phyloP scores from a whole-genome alignment of 2,113 vertebrate species.

The Corvus moneduloides region DNA sequence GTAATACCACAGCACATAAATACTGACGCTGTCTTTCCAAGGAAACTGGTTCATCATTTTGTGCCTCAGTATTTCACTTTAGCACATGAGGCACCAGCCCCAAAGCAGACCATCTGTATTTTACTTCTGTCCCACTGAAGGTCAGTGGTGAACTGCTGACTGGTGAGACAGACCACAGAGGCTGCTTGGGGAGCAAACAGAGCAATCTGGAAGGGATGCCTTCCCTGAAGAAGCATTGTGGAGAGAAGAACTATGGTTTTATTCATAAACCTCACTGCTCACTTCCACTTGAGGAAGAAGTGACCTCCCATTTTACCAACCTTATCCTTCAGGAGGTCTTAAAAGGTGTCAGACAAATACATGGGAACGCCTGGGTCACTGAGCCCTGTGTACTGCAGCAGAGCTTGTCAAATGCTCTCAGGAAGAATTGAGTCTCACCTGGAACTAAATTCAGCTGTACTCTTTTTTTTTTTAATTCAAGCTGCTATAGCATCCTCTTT shows the following conservation, averaged over 20 bases:
- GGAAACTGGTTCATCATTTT: not conserved
- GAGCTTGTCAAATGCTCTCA: not conserved
- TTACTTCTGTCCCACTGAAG: not conserved
- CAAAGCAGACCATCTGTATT: not conserved
- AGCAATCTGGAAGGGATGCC: not conserved
- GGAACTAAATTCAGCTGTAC: not conserved
- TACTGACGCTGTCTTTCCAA: not conserved
- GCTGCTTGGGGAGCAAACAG: accelerated
- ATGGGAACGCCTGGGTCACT: not conserved
- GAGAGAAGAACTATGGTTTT: not conserved
- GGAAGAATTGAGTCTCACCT: not conserved
- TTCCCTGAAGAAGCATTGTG: not conserved
- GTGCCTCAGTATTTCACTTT: not conserved
- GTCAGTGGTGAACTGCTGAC: not conserved
- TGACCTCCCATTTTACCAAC: not conserved
- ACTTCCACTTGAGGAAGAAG: not conserved
- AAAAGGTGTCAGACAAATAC: not conserved
- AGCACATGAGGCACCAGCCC: not conserved
- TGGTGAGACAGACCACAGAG: not conserved
- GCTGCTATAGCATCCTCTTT: not conserved
- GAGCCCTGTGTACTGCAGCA: not conserved
- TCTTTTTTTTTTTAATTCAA: not conserved
- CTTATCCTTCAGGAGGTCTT: not conserved
- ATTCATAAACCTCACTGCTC: not conserved
- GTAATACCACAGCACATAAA: not conserved